Evolutionary conservation across 2,113 vertebrate species (phyloP).

Genomic region (Tetrax tetrax): DNA sequence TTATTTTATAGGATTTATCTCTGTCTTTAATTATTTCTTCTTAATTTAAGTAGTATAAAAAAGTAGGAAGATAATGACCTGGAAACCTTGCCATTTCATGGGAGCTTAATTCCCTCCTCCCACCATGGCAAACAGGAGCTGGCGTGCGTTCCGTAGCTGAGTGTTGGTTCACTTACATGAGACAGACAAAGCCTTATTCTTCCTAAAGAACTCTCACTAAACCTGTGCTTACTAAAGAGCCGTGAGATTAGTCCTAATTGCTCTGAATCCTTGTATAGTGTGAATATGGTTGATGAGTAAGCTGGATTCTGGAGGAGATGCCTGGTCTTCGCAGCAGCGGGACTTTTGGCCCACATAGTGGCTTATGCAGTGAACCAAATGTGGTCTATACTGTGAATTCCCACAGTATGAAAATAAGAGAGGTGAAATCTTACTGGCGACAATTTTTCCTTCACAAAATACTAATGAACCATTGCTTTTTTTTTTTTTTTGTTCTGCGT

Average conservation of each 20-base stretch:
- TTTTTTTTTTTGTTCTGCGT: not conserved
- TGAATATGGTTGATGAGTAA: not conserved
- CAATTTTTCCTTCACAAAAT: not conserved
- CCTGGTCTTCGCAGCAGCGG: not conserved
- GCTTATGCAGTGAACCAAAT: not conserved
- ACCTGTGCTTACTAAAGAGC: not conserved
- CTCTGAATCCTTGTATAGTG: not conserved
- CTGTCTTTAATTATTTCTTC: not conserved
- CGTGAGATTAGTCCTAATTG: not conserved
- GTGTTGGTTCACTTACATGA: not conserved
- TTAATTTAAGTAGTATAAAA: not conserved
- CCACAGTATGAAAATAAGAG: not conserved
- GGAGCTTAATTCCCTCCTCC: not conserved
- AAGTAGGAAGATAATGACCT: not conserved
- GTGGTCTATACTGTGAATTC: fast-evolving
- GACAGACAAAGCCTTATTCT: not conserved
- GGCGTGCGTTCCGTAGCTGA: not conserved
- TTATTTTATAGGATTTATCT: not conserved
- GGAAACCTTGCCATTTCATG: not conserved
- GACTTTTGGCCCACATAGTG: not conserved
- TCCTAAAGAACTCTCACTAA: not conserved
- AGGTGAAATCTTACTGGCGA: not conserved
- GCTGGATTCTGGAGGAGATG: not conserved
- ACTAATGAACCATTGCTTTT: not conserved
- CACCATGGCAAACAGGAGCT: not conserved